These are phyloP conservation scores for Pterocles orientalis DNA, from an alignment of 2,113 vertebrate genomes.

Conservation along the genomic window DNA sequence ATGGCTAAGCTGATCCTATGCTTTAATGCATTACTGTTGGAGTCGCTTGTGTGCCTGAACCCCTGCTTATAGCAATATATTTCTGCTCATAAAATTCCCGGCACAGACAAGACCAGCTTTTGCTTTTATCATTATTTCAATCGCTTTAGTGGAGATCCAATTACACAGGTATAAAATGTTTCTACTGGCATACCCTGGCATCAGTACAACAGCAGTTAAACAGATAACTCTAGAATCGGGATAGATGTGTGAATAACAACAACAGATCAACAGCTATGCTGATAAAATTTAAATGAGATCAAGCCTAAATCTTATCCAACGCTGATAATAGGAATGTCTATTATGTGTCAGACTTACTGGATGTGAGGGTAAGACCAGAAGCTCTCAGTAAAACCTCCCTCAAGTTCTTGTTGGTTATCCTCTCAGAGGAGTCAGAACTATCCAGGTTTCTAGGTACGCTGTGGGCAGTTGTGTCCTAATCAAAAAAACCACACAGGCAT, in stretches of 20 bases:
- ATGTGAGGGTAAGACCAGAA: neutral
- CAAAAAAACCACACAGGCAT: neutral
- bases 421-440: neutral
- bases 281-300: conserved; percentile 66
- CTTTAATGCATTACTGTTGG: neutral
- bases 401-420: neutral
- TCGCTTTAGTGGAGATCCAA: conserved; percentile 25
- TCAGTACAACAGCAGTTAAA: conserved; percentile 54
- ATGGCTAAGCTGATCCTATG: neutral
- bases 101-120: conserved; percentile 23
- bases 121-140: conserved; percentile 59
- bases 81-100: conserved; percentile 22
- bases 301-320: conserved; percentile 31
- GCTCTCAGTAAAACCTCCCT: neutral
- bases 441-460: neutral
- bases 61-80: neutral
- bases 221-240: conserved; percentile 33
- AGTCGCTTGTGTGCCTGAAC: neutral
- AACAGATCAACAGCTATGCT: conserved; percentile 54
- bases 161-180: conserved; percentile 63
- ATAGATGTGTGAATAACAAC: conserved; percentile 56
- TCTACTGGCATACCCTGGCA: conserved; percentile 47
- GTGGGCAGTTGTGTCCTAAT: neutral
- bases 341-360: conserved; percentile 14
- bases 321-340: conserved; percentile 22